Evolutionary conservation across 2,113 vertebrate species (phyloP).

Genomic region (Tupaia chinensis): DNA sequence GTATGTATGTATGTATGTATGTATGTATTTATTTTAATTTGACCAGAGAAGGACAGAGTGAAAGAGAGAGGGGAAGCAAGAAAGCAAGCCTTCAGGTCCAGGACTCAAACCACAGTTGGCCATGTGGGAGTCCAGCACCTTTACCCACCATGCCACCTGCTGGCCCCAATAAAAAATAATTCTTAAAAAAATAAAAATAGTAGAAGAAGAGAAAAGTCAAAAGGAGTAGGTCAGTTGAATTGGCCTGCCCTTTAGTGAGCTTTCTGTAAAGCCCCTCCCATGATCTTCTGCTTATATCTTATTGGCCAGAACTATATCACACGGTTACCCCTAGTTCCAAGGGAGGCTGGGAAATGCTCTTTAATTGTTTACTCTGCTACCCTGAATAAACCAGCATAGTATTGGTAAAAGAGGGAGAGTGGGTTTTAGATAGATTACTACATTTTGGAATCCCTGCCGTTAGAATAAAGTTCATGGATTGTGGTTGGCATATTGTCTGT

Average conservation of each 20-base stretch:
- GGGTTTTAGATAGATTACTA: not conserved
- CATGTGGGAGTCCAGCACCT: too few relatives aligned
- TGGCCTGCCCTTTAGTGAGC: not conserved
- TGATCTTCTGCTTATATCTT: not conserved
- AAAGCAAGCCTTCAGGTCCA: too few relatives aligned
- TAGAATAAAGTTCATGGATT: not conserved
- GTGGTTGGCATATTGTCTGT: not conserved
- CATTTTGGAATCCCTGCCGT: not conserved
- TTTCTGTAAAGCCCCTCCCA: not conserved
- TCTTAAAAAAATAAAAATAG: too few relatives aligned
- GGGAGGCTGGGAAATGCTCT: not conserved
- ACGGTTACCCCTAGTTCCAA: not conserved
- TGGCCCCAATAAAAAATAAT: too few relatives aligned
- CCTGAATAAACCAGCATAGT: not conserved
- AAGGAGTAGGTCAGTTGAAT: not conserved
- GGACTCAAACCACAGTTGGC: too few relatives aligned
- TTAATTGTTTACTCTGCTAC: not conserved
- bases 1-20: too few relatives aligned
- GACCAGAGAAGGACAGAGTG: too few relatives aligned
- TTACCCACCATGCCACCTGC: too few relatives aligned
- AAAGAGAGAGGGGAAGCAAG: too few relatives aligned
- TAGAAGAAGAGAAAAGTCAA: not conserved
- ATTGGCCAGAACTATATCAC: conserved; percentile 1
- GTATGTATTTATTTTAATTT: too few relatives aligned
- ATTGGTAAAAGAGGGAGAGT: not conserved